Evolutionary conservation across 2,113 vertebrate species (phyloP).

Genomic region (Zootoca vivipara): DNA sequence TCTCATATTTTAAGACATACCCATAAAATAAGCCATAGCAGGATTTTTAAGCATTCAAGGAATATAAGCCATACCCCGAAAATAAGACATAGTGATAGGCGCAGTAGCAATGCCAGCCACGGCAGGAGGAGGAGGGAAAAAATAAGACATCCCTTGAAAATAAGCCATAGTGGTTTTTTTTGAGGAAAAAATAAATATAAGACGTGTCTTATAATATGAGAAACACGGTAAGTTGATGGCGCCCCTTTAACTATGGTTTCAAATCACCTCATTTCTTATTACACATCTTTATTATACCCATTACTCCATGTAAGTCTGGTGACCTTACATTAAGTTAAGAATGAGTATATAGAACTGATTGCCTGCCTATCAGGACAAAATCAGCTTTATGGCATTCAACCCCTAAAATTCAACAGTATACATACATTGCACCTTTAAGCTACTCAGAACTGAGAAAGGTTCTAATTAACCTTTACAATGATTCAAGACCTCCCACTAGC

Average conservation of each 20-base stretch:
- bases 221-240: constrained; percentile 70
- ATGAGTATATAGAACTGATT: constrained; percentile 30
- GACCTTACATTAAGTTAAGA: constrained; percentile 57
- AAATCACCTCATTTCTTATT: constrained; percentile 41
- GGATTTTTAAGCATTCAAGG: too few relatives aligned
- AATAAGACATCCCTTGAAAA: too few relatives aligned
- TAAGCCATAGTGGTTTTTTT: too few relatives aligned
- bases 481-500: constrained; percentile 74
- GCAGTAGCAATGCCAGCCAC: too few relatives aligned
- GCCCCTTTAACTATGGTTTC: constrained; percentile 48
- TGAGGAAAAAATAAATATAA: too few relatives aligned
- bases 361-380: constrained; percentile 26
- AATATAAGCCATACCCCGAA: too few relatives aligned
- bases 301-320: constrained; percentile 34
- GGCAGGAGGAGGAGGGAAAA: too few relatives aligned
- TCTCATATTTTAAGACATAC: too few relatives aligned
- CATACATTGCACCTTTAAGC: constrained; percentile 90
- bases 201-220: too few relatives aligned
- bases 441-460: constrained; percentile 77
- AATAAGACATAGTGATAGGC: too few relatives aligned
- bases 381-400: constrained; percentile 35
- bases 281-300: constrained; percentile 53
- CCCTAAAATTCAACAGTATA: constrained; percentile 54
- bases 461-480: constrained; percentile 75
- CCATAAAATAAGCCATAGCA: too few relatives aligned